Conservation (phyloP, 2,113 vertebrate species). For the Serinus canaria region DNA sequence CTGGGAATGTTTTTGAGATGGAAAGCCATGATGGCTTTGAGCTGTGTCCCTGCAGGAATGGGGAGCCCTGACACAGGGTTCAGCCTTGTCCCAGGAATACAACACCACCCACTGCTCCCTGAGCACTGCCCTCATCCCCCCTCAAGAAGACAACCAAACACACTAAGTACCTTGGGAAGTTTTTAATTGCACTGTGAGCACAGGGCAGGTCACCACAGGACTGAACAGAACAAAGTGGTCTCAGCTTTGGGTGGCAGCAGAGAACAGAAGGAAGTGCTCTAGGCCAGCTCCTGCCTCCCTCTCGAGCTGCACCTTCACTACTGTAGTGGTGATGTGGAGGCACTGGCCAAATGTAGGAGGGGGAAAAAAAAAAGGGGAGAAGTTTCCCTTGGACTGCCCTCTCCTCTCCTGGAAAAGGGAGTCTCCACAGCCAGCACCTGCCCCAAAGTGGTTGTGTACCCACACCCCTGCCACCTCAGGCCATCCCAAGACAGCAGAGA, state of each 20-base stretch:
- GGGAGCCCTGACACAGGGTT: not conserved
- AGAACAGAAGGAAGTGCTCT: not conserved
- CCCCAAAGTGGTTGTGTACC: not conserved
- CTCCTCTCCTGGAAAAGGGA: not conserved
- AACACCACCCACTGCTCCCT: fast-evolving
- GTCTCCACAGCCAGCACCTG: not conserved
- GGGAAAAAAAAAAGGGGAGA: not conserved
- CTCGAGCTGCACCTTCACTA: not conserved
- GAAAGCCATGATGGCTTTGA: fast-evolving
- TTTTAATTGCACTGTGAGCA: conserved; percentile 62
- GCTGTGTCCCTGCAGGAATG: fast-evolving
- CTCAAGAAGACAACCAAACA: not conserved
- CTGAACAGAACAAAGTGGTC: not conserved
- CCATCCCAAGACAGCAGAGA: not conserved
- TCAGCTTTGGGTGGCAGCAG: not conserved
- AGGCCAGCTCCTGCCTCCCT: not conserved
- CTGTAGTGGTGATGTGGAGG: not conserved
- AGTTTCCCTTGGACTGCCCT: not conserved
- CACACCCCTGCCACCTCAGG: not conserved
- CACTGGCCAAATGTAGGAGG: not conserved
- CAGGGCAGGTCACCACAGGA: not conserved
- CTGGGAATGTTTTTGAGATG: too few species aligned
- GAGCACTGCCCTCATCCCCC: not conserved
- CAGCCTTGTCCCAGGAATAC: not conserved
- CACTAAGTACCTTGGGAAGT: not conserved